These are phyloP conservation scores for Leontocebus nigricollis DNA, from an alignment of 2,797 vertebrate genomes.

Conservation along the genomic window DNA sequence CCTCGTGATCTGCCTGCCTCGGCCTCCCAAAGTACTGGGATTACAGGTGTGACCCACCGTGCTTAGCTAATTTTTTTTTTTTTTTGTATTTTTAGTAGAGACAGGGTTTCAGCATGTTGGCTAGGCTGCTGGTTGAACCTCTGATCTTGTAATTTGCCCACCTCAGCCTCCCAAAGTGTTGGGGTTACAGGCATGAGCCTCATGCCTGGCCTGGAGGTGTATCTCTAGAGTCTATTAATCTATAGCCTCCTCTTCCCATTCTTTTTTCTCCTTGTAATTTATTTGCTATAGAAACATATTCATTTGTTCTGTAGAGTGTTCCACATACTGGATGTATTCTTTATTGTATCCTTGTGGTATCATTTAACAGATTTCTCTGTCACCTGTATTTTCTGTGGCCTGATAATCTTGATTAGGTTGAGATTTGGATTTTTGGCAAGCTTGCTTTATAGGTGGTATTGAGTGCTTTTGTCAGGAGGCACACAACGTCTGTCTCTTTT, in stretches of 20 bases:
- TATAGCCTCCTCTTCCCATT: background rate
- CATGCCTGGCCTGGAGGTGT: accelerated
- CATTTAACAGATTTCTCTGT: background rate
- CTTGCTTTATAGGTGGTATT: background rate
- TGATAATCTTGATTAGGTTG: background rate
- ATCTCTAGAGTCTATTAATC: background rate
- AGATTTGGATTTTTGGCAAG: background rate
- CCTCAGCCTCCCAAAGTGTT: background rate
- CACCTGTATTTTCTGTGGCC: background rate
- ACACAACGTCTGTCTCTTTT: background rate
- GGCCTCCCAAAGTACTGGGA: background rate
- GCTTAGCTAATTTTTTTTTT: too few relatives aligned
- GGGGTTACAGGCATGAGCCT: background rate
- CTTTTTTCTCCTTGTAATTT: background rate
- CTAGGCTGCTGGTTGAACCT: background rate
- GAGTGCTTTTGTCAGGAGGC: background rate
- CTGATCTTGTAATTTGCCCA: background rate
- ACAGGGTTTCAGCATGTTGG: background rate
- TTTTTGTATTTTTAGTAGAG: background rate
- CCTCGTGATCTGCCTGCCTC: background rate
- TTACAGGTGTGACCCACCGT: background rate
- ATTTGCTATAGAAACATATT: background rate
- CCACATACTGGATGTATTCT: background rate
- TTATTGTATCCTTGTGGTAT: background rate
- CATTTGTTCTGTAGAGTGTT: background rate